Base-by-base conservation (phyloP, 2,797 vertebrate species). In the Odontamblyopus rebecca region DNA sequence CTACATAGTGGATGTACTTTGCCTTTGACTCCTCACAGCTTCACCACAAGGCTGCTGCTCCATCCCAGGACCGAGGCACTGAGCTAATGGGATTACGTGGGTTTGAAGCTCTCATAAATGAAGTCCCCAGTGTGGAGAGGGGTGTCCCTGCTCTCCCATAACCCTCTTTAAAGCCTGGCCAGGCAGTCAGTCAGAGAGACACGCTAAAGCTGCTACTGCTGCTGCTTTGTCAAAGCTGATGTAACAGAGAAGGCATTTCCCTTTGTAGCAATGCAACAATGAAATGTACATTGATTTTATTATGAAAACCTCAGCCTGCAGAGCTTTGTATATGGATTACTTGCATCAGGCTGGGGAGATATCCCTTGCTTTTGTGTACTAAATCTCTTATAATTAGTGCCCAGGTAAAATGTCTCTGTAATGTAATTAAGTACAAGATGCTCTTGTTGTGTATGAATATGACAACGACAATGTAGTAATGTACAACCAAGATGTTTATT, bases 41-140 rank as follows among this genome's bases (percentile, higher is more conserved):
- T 87, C 82, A 79, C 74, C 19, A 26, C 82, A 81, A 67, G 67
- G 59, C 84, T 85, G 84, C 82, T 72, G 79, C 76, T 85, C 78
- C 78, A 79, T 71, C 69, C 57, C 72, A 68, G 76, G 73, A 75
- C 84, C 85, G 80, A 87, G 85, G 79, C 77, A 82, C 83, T 87
- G 75, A 70, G 78, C 80, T 90, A 92, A 91, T 92, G 87, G 90
- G 90, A 92, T 93, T 92, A 89, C 80, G 80, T 80, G 80, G 79
- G 79, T 78, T 88, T 84, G 88, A 92, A 87, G 84, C 82, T 78
- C 77, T 88, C 80, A 82, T 87, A 88, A 91, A 89, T 86, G 85
- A 90, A 85, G 84, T 90, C 90, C 85, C 91, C 9, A 53, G 86
- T 81, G 89, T 87, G 85, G 82, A 85, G 75, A 48, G 29, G 74